Evolutionary conservation across 2,888 invertebrate genomes (phyloP), one percentile per base, ranked within the genome.

Genomic region (Agrotis puta): DNA sequence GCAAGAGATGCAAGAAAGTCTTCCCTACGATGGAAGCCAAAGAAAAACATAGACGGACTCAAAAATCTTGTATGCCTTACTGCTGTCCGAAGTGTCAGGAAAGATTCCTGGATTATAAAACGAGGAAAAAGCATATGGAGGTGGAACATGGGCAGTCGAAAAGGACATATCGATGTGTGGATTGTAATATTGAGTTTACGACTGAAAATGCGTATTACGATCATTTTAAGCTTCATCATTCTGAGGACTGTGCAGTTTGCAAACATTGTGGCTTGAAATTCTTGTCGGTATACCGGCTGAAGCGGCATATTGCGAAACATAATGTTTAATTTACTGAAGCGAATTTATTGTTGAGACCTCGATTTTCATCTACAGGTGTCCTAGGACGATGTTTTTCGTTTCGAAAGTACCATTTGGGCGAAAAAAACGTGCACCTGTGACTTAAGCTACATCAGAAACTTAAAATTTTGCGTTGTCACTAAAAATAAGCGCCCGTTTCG

Each of bases 1-100:
- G 95, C 82, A 92, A 92, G 73, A 89, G 88, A 18, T 95, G 95
- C 67, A 89, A 90, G 2, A 93, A 93, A 66, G 89, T 91, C 0
- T 95, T 95, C 74, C 94, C 95, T 0, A 92, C 89, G 0, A 93
- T 94, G 91, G 94, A 95, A 45, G 95, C 94, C 0, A 95, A 94
- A 67, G 93, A 94, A 71, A 90, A 89, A 11, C 95, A 95, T 71
- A 87, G 93, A 0, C 82, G 93, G 0, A 91, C 91, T 0, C 93
- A 94, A 59, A 95, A 94, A 58, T 91, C 92, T 0, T 95, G 95
- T 77, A 92, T 95, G 93, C 92, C 94, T 0, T 95, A 95, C 79
- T 91, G 92, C 27, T 95, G 95, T 77, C 90, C 90, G 0, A 92
- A 92, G 58, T 95, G 95, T 65, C 88, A 90, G 13, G 94, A 95